Evolutionary conservation across 2,888 invertebrate genomes (phyloP).

Genomic region (Anthophora plumipes): DNA sequence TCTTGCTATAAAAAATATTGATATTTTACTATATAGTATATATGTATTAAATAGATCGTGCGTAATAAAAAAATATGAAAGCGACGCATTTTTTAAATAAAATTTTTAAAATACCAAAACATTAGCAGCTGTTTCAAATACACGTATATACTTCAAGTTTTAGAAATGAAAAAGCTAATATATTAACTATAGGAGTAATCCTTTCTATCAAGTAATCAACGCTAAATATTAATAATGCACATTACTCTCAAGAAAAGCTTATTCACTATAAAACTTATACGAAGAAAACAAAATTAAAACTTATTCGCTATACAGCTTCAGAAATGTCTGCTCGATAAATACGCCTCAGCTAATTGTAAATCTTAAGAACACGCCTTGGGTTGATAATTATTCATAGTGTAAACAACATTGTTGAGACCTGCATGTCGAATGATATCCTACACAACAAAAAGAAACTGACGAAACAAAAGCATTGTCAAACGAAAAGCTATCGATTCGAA

Average conservation of each 20-base stretch:
- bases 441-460: not conserved
- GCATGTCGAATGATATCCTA: not conserved
- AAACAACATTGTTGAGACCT: not conserved
- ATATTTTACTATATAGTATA: not conserved
- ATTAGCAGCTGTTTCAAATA: too few relatives aligned
- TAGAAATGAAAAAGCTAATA: too few relatives aligned
- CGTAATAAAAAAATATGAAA: not conserved
- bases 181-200: too few relatives aligned
- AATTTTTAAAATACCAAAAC: too few relatives aligned
- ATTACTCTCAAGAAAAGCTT: not conserved
- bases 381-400: not conserved
- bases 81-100: too few relatives aligned
- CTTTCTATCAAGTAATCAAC: not conserved
- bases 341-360: not conserved
- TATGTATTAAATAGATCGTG: not conserved
- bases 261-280: too few relatives aligned
- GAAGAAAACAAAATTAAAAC: too few relatives aligned
- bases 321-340: not conserved
- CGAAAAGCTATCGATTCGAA: slow-evolving; percentile 40
- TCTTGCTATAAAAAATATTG: not conserved
- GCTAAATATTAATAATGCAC: not conserved
- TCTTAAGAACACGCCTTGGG: too few relatives aligned
- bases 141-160: too few relatives aligned
- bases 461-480: not conserved
- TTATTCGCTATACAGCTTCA: too few relatives aligned